These are phyloP conservation scores for Diarsia mendica DNA, from an alignment of 2,888 invertebrate species.

Conservation along the genomic window DNA sequence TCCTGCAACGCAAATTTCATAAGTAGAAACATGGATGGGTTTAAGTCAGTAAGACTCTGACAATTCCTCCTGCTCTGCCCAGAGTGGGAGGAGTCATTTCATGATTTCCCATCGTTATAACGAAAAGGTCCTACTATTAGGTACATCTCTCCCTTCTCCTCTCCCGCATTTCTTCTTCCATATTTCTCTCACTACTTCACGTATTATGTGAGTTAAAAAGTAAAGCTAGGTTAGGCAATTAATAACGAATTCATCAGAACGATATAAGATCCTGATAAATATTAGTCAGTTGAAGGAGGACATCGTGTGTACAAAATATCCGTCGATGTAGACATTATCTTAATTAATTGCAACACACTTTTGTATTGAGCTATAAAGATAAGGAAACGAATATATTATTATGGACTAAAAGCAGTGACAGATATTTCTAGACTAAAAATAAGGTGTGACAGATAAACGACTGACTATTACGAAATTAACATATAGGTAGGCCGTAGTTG, in stretches of 20 bases:
- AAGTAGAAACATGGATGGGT: too few species aligned
- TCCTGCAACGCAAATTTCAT: too few species aligned
- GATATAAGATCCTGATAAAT: conserved; percentile 17
- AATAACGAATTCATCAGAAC: not conserved
- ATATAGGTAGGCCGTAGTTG: not conserved
- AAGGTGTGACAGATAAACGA: not conserved
- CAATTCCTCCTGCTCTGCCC: too few species aligned
- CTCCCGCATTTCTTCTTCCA: too few species aligned
- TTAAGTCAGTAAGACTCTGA: too few species aligned
- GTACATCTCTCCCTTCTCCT: too few species aligned
- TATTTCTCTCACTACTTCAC: not conserved
- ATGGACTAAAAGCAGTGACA: too few species aligned
- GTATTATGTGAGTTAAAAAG: not conserved
- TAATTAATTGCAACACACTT: conserved; percentile 4
- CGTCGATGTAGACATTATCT: conserved; percentile 24
- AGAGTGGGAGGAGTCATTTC: too few species aligned
- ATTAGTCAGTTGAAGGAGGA: conserved; percentile 33
- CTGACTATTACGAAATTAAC: not conserved
- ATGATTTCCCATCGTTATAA: too few species aligned
- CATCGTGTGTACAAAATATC: conserved; percentile 42
- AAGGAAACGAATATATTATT: not conserved
- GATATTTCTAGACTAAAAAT: not conserved
- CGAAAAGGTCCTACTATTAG: too few species aligned
- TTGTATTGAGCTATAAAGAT: not conserved
- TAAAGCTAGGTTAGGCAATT: not conserved